phyloP scores from a whole-genome alignment of 2,797 vertebrate species.

The Euthynnus affinis region DNA sequence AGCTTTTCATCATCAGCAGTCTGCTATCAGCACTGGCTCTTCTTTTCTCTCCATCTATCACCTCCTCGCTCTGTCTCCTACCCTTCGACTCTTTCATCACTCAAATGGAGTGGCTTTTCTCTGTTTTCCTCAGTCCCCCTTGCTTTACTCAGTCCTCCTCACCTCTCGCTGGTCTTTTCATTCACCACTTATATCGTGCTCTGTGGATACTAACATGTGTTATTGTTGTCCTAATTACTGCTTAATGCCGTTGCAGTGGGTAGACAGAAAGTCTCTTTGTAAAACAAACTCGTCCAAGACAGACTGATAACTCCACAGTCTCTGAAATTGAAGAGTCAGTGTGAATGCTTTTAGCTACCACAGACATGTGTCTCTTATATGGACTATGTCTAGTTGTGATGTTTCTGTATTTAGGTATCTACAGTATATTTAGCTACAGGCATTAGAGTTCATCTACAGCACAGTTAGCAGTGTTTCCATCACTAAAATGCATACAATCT shows the following conservation, averaged over 20 bases:
- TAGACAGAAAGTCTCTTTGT: slow-evolving; percentile 42
- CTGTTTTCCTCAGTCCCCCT: slow-evolving; percentile 25
- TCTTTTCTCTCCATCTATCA: slow-evolving; percentile 53
- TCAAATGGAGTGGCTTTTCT: slow-evolving; percentile 52
- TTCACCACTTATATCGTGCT: slow-evolving; percentile 20
- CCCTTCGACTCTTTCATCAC: slow-evolving; percentile 53
- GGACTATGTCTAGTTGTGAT: not conserved
- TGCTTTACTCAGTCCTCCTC: too few species aligned
- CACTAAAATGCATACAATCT: not conserved
- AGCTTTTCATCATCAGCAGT: slow-evolving; percentile 67
- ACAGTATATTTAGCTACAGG: slow-evolving; percentile 5
- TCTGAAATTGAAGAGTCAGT: slow-evolving; percentile 30
- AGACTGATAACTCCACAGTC: slow-evolving; percentile 32
- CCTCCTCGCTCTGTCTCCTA: slow-evolving; percentile 39
- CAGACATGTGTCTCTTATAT: slow-evolving; percentile 3
- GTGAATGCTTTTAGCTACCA: slow-evolving; percentile 1
- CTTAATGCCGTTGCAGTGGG: slow-evolving; percentile 56
- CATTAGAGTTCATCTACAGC: not conserved
- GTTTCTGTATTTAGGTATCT: slow-evolving; percentile 22
- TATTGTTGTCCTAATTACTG: slow-evolving; percentile 70
- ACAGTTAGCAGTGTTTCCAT: not conserved
- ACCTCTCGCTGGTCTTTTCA: slow-evolving; percentile 20
- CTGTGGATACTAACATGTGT: slow-evolving; percentile 54
- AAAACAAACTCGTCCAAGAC: slow-evolving; percentile 35
- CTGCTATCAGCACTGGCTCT: slow-evolving; percentile 37